These are phyloP conservation scores for Diarsia mendica DNA, from an alignment of 2,888 invertebrate species.

Conservation along the genomic window DNA sequence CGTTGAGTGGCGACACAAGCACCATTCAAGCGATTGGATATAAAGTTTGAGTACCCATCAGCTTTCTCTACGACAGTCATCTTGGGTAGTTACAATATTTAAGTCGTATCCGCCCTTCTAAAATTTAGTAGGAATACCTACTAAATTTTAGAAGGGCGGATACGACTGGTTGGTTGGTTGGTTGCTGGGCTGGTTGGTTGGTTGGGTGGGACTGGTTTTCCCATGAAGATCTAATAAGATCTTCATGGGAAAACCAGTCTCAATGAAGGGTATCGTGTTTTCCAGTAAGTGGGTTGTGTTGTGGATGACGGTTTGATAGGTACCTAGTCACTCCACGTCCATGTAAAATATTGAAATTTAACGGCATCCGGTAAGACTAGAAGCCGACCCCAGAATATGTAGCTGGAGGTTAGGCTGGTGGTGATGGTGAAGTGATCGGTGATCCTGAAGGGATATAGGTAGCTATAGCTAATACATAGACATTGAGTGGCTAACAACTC, in stretches of 20 bases:
- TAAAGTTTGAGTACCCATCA: constrained; percentile 67
- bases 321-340: not conserved
- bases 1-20: constrained; percentile 45
- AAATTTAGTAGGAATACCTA: not conserved
- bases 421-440: no score
- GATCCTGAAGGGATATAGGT: not conserved
- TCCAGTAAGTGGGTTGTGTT: not conserved
- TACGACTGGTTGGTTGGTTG: no score
- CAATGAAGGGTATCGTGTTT: not conserved
- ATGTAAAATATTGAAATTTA: not conserved
- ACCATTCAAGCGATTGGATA: constrained; percentile 65
- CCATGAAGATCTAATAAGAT: no score
- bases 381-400: not conserved
- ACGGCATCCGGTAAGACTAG: no score
- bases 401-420: not conserved
- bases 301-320: not conserved
- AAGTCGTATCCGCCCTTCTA: constrained; percentile 13
- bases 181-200: no score
- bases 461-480: not conserved
- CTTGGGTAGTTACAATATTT: constrained; percentile 38
- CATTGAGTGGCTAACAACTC: constrained; percentile 9
- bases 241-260: constrained; percentile 1
- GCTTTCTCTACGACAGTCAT: constrained; percentile 57
- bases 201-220: no score
- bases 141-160: constrained; percentile 5